Evolutionary conservation across 2,888 invertebrate genomes (phyloP).

Genomic region (Lasioglossum villosulum): DNA sequence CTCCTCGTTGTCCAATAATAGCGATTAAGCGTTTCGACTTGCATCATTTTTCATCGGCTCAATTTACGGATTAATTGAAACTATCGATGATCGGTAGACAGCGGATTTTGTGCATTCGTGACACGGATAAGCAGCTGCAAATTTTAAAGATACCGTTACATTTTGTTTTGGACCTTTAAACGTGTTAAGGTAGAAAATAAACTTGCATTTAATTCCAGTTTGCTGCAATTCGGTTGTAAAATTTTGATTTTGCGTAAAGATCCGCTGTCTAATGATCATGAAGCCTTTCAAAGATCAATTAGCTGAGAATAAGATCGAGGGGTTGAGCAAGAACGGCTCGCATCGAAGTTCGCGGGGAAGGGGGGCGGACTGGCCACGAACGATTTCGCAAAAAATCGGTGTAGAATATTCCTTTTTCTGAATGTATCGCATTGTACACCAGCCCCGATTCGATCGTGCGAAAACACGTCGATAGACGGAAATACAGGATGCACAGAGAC

Average conservation of each 20-base stretch:
- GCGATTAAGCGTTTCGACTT: neutral
- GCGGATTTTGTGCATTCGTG: no score
- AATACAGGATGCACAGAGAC: neutral
- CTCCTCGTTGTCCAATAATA: neutral
- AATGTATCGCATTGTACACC: slow-evolving; percentile 47
- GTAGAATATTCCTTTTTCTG: slow-evolving; percentile 52
- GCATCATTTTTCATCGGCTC: neutral
- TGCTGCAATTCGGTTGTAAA: no score
- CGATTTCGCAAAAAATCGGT: slow-evolving; percentile 18
- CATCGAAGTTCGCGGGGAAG: neutral
- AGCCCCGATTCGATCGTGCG: slow-evolving; percentile 36
- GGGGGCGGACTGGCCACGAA: slow-evolving; percentile 50
- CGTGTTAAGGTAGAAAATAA: no score
- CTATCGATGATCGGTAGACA: no score
- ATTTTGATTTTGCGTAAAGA: no score
- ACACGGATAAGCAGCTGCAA: no score
- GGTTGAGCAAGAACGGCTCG: neutral
- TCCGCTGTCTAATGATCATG: no score
- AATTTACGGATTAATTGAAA: neutral
- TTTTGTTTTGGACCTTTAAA: no score
- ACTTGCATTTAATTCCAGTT: no score
- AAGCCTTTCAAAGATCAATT: neutral
- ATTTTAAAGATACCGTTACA: no score
- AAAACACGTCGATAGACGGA: slow-evolving; percentile 13
- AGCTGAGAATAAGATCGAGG: neutral